phyloP scores from a whole-genome alignment of 2,888 invertebrate genomes.

The Sesamia inferens region DNA sequence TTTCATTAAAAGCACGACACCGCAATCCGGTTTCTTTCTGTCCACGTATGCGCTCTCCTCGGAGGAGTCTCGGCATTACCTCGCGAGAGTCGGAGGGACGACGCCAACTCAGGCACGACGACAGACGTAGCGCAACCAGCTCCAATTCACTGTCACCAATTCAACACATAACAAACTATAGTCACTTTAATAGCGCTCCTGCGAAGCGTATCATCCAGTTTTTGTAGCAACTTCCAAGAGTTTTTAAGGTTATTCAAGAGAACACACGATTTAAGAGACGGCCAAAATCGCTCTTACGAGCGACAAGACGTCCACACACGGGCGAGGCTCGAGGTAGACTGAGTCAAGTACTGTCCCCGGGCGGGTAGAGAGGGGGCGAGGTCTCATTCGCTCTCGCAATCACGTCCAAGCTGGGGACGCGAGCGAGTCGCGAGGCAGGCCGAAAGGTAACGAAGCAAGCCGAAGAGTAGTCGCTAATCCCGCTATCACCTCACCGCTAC shows the following conservation, averaged over 20 bases:
- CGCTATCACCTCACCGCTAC: slow-evolving; percentile 75
- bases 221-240: slow-evolving; percentile 69
- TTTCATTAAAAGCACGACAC: slow-evolving; percentile 76
- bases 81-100: slow-evolving; percentile 85
- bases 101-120: slow-evolving; percentile 85
- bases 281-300: slow-evolving; percentile 69
- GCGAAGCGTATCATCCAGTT: slow-evolving; percentile 70
- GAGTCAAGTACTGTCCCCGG: slow-evolving; percentile 74
- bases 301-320: slow-evolving; percentile 70
- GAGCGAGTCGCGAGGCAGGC: slow-evolving; percentile 79
- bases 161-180: slow-evolving; percentile 76
- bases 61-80: slow-evolving; percentile 85
- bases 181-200: slow-evolving; percentile 72
- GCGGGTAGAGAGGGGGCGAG: slow-evolving; percentile 74
- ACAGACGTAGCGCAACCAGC: slow-evolving; percentile 81
- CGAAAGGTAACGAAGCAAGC: slow-evolving; percentile 76
- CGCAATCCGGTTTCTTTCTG: slow-evolving; percentile 83
- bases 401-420: slow-evolving; percentile 77
- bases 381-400: slow-evolving; percentile 80
- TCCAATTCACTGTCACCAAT: slow-evolving; percentile 83
- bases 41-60: slow-evolving; percentile 83
- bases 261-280: slow-evolving; percentile 86
- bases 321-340: slow-evolving; percentile 81
- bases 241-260: slow-evolving; percentile 73
- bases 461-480: slow-evolving; percentile 80